Percentiles rank a stretch among this genome's conserved stretches.
Evolutionary conservation across 2,113 vertebrate genomes (phyloP).

Genomic region (Sapayoa aenigma): DNA sequence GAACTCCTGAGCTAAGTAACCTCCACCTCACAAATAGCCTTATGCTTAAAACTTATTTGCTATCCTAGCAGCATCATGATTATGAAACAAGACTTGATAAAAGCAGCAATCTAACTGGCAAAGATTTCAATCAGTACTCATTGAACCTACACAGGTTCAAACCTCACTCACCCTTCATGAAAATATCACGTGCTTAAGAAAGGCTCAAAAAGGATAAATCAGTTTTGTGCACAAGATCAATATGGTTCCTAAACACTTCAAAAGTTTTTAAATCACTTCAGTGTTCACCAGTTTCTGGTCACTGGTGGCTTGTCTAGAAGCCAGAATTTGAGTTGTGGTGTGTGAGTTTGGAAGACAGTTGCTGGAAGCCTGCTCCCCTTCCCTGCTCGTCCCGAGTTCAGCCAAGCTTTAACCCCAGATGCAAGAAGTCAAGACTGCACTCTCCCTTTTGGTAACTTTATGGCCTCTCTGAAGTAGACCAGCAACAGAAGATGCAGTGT

Average conservation of each 20-base stretch:
- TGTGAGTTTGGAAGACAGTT: neutral
- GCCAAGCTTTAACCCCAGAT: neutral
- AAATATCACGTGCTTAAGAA: neutral
- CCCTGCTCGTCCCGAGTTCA: neutral
- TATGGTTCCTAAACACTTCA: neutral
- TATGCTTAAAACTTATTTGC: neutral
- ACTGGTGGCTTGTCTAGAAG: neutral
- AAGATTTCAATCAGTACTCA: neutral
- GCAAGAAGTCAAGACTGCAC: neutral
- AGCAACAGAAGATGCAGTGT: neutral
- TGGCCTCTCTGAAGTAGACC: neutral
- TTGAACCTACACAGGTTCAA: neutral
- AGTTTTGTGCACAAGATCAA: neutral
- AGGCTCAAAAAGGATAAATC: neutral
- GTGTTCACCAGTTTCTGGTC: neutral
- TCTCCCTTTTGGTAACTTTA: neutral
- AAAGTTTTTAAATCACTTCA: neutral
- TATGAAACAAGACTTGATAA: neutral
- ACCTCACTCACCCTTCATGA: neutral
- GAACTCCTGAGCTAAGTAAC: neutral
- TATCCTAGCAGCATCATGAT: neutral
- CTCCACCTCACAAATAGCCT: neutral
- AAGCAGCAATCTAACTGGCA: neutral
- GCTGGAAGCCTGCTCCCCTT: neutral
- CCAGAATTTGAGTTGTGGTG: neutral